Percentiles rank a stretch among this genome's conserved stretches.
phyloP scores from a whole-genome alignment of 2,888 invertebrate species.

The Scaptomyza caliginosa region DNA sequence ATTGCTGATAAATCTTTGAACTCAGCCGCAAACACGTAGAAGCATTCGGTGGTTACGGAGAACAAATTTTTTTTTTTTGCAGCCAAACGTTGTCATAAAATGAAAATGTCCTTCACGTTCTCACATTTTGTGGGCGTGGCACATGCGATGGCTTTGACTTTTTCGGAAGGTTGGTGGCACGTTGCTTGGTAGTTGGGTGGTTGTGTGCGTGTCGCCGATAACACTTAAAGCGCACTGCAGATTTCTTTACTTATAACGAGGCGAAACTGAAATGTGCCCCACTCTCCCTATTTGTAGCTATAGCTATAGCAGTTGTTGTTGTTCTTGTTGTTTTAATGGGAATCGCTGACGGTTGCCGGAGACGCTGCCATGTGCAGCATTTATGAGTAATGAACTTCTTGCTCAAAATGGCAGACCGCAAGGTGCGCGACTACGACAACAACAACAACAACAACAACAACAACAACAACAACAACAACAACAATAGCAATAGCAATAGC shows the following conservation, averaged over 20 bases:
- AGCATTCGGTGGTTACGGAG: slow-evolving; percentile 76
- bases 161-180: slow-evolving; percentile 28
- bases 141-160: slow-evolving; percentile 17
- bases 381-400: slow-evolving; percentile 82
- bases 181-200: background rate
- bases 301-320: slow-evolving; percentile 52
- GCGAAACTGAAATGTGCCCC: slow-evolving; percentile 43
- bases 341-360: slow-evolving; percentile 50
- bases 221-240: slow-evolving; percentile 80
- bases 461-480: slow-evolving; percentile 6
- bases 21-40: slow-evolving; percentile 78
- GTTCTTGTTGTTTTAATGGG: slow-evolving; percentile 74
- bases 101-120: slow-evolving; percentile 78
- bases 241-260: slow-evolving; percentile 78
- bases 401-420: slow-evolving; percentile 76
- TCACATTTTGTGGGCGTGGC: slow-evolving; percentile 64
- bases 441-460: slow-evolving; percentile 7
- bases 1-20: slow-evolving; percentile 79
- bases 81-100: slow-evolving; percentile 76
- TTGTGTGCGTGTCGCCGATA: slow-evolving; percentile 76
- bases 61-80: slow-evolving; percentile 36
- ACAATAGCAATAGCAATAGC: slow-evolving; percentile 49
- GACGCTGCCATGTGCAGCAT: slow-evolving; percentile 75
- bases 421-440: slow-evolving; percentile 63
- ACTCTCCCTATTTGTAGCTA: background rate